phyloP scores from a whole-genome alignment of 2,113 vertebrate genomes.

The Cryptotis parvus region DNA sequence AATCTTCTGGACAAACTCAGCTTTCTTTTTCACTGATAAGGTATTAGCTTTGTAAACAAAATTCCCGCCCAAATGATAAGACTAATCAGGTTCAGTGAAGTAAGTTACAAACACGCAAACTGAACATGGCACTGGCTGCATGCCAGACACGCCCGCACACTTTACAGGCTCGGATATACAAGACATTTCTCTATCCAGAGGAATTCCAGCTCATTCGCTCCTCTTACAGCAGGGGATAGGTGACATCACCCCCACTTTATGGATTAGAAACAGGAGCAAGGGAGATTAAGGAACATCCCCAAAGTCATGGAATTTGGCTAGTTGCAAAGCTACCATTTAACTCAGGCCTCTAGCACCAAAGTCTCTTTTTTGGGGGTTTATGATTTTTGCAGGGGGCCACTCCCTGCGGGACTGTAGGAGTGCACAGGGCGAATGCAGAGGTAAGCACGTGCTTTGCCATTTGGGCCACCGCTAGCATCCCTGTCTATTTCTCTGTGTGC shows the following conservation, averaged over 20 bases:
- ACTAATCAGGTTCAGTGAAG: background rate
- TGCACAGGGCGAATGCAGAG: too few species aligned
- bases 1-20: background rate
- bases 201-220: background rate
- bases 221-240: background rate
- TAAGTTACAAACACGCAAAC: constrained; percentile 29
- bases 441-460: too few species aligned
- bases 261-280: too few species aligned
- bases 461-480: too few species aligned
- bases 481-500: too few species aligned
- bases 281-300: background rate
- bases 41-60: constrained; percentile 53
- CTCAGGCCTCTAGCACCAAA: background rate
- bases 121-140: background rate
- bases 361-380: too few species aligned
- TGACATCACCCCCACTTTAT: background rate
- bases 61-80: constrained; percentile 52
- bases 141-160: background rate
- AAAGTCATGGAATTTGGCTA: background rate
- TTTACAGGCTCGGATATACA: background rate
- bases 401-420: too few species aligned
- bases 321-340: background rate
- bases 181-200: too few species aligned
- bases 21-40: constrained; percentile 59
- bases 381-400: too few species aligned